Evolutionary conservation across 53 echinoderm and acorn worm species (phyloP), one percentile per base, ranked within the genome.

Genomic region (Temnopleurus reevesii): DNA sequence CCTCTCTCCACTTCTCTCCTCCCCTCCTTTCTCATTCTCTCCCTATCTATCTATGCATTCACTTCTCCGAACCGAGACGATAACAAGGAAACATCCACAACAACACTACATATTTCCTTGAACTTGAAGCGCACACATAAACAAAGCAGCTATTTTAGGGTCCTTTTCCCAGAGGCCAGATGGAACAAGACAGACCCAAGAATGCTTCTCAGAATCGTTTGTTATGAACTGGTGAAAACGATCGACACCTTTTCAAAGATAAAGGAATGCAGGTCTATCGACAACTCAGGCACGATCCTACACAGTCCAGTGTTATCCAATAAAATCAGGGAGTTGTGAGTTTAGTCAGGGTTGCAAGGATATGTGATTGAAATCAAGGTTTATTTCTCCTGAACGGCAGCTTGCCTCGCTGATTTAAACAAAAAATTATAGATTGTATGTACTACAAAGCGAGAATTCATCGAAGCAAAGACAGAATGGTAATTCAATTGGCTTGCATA

Each of bases 61-160:
- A 31, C 31, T 71, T 71, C 71, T 38, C 4, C 6, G 71, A 71
- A 71, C 19, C 41, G 8, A 18, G 21, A 21, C 71, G 36, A 41
- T 35, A 71, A 41, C 19, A 18, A 71, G 29, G 4, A n/a, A 71
- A 36, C 35, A 35, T 41, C 71, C 0, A 26, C 27, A 71, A 35
- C 71, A 71, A 41, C 23, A 35, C 71, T 71, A 71, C n/a, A 71
- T n/a, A 71, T 71, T 71, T 71, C 71, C 41, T 5, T 71, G 71
- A 71, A 41, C 71, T 71, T 41, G 71, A 71, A 71, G 71, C 27
- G 19, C 38, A n/a, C 19, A 36, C 41, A 4, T 31, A 31, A 63
- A 63, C 3, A 63, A 63, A 41, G n/a, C n/a, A 21, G 36, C 21
- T 36, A 71, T 71, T 71, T 71, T 19, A 29, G 71, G 71, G 5